These are phyloP conservation scores for Myripristis murdjan DNA, from an alignment of 2,797 vertebrate genomes.

Conservation along the genomic window DNA sequence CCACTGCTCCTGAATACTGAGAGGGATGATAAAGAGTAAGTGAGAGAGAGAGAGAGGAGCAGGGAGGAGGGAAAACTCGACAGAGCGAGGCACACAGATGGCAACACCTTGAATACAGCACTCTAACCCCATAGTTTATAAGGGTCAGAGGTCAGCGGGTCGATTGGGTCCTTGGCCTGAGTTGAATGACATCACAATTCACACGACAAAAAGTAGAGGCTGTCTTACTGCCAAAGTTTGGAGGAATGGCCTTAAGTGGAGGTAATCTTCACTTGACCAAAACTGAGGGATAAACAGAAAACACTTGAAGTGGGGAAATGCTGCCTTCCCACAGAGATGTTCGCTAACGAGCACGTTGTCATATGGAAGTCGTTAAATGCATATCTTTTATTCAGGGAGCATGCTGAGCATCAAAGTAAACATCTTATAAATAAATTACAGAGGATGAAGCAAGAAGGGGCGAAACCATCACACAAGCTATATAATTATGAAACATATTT, in stretches of 20 bases:
- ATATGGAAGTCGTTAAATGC: constrained; percentile 9
- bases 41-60: constrained; percentile 21
- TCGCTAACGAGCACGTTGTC: constrained; percentile 10
- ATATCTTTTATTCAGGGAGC: constrained; percentile 4
- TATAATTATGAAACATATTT: neutral
- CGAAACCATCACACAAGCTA: neutral
- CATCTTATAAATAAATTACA: neutral
- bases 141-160: constrained; percentile 77
- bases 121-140: constrained; percentile 73
- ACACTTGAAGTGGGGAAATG: constrained; percentile 30
- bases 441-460: neutral
- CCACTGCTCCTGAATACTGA: constrained; percentile 60
- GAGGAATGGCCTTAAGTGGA: constrained; percentile 44
- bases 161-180: constrained; percentile 69
- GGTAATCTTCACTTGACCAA: constrained; percentile 67
- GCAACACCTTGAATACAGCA: constrained; percentile 80
- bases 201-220: constrained; percentile 61
- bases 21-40: constrained; percentile 59
- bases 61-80: constrained; percentile 54
- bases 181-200: constrained; percentile 77
- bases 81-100: constrained; percentile 81
- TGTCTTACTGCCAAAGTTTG: constrained; percentile 58
- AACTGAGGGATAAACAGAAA: constrained; percentile 38
- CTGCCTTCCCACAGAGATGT: neutral
- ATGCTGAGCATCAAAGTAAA: neutral